Evolutionary conservation across 1,140 invertebrate genomes (phyloP).

Genomic region (Drosophila erecta): DNA sequence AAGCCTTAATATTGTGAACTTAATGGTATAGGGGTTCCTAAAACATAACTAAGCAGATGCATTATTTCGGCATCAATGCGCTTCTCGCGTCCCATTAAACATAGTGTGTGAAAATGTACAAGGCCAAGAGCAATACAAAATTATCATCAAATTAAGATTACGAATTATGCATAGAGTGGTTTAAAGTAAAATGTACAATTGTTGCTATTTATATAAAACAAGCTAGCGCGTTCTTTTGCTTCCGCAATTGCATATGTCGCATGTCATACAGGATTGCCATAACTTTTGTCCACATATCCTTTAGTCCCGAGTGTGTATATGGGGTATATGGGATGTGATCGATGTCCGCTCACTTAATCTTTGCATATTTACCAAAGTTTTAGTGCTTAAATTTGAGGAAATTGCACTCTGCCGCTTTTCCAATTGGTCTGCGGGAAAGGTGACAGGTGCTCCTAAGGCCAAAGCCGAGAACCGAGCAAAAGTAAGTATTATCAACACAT

Average conservation of each 20-base stretch:
- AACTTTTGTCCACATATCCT: constrained; percentile 59
- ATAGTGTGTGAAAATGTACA: constrained; percentile 74
- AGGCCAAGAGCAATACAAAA: constrained; percentile 78
- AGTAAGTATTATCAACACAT: constrained; percentile 55
- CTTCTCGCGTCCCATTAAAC: constrained; percentile 21
- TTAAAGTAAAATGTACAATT: constrained; percentile 79
- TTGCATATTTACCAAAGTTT: constrained; percentile 60
- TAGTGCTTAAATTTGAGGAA: constrained; percentile 38
- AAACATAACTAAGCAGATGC: constrained; percentile 54
- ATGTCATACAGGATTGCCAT: constrained; percentile 68
- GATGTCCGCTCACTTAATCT: constrained; percentile 28
- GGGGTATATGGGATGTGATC: constrained; percentile 4
- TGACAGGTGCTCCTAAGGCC: constrained; percentile 58
- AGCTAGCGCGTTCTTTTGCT: constrained; percentile 68
- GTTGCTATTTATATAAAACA: constrained; percentile 75
- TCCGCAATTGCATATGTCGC: constrained; percentile 51
- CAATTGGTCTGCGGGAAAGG: constrained; percentile 60
- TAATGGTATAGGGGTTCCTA: constrained; percentile 42
- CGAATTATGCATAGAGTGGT: constrained; percentile 54
- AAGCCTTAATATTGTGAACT: constrained; percentile 76
- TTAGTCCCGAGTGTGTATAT: constrained; percentile 15
- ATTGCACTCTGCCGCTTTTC: constrained; percentile 57
- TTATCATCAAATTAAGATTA: constrained; percentile 74
- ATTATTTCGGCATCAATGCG: constrained; percentile 30
- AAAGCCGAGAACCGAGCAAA: constrained; percentile 29